Evolutionary conservation across 2,113 vertebrate species (phyloP).

Genomic region (Protobothrops flavoviridis): DNA sequence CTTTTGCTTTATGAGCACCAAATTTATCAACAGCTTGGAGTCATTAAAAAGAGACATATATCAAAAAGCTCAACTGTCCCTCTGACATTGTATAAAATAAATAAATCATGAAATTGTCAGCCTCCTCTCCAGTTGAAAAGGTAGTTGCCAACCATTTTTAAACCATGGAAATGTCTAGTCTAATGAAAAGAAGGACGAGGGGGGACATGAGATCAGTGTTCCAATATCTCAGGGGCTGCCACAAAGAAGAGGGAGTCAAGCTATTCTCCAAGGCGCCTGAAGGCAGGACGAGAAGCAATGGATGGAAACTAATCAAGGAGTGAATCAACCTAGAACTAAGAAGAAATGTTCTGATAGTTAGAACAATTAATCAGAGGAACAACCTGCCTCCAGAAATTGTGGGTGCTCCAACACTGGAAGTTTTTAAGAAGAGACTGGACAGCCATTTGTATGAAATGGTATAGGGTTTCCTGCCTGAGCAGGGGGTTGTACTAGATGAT

Average conservation of each 20-base stretch:
- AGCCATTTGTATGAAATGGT: background rate
- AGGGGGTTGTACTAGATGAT: background rate
- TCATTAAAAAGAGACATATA: slow-evolving; percentile 19
- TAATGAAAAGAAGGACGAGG: background rate
- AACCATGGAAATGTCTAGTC: background rate
- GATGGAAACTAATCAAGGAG: background rate
- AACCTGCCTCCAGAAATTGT: background rate
- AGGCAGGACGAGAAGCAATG: background rate
- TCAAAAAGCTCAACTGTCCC: slow-evolving; percentile 23
- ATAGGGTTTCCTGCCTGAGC: background rate
- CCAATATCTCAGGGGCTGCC: background rate
- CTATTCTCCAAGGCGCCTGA: background rate
- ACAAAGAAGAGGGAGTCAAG: background rate
- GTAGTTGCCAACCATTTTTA: background rate
- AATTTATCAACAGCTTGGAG: slow-evolving; percentile 44
- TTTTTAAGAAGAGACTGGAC: background rate
- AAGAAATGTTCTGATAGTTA: background rate
- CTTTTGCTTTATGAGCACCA: slow-evolving; percentile 42
- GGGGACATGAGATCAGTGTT: background rate
- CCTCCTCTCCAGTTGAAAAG: background rate
- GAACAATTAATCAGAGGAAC: background rate
- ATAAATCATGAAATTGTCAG: slow-evolving; percentile 28
- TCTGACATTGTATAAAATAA: slow-evolving; percentile 17
- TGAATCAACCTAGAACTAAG: background rate
- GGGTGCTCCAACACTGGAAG: background rate